phyloP scores from a whole-genome alignment of 2,797 vertebrate species.

The Emys orbicularis region DNA sequence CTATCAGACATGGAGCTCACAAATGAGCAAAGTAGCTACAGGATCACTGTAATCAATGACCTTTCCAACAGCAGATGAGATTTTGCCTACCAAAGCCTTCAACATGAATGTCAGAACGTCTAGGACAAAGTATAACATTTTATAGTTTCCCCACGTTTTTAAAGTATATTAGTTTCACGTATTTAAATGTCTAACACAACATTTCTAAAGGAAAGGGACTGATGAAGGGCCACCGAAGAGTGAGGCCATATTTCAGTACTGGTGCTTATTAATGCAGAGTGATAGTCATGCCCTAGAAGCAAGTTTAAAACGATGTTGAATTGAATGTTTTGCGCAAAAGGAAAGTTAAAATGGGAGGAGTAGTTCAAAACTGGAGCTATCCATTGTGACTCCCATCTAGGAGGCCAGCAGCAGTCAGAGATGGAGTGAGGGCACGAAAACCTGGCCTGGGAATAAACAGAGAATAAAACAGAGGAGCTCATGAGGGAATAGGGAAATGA shows the following conservation, averaged over 20 bases:
- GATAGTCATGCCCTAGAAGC: background rate
- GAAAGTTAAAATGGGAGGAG: background rate
- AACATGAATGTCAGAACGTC: background rate
- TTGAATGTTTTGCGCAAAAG: background rate
- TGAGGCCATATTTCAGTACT: background rate
- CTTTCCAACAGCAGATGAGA: background rate
- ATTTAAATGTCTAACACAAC: background rate
- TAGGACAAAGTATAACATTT: background rate
- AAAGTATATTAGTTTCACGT: background rate
- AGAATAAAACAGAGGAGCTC: background rate
- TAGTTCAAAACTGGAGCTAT: background rate
- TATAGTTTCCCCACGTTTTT: background rate
- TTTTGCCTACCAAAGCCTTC: background rate
- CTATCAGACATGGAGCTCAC: accelerated
- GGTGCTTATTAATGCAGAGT: background rate
- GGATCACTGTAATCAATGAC: background rate
- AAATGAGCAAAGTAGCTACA: background rate
- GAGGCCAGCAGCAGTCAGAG: background rate
- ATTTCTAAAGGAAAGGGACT: background rate
- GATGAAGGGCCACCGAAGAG: background rate
- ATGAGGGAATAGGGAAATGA: background rate
- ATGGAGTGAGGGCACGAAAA: background rate
- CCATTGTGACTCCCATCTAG: background rate
- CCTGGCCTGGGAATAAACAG: background rate
- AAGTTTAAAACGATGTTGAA: background rate